These are phyloP conservation scores for Calephelis perditalis DNA, from an alignment of 2,888 invertebrate species.

Conservation along the genomic window DNA sequence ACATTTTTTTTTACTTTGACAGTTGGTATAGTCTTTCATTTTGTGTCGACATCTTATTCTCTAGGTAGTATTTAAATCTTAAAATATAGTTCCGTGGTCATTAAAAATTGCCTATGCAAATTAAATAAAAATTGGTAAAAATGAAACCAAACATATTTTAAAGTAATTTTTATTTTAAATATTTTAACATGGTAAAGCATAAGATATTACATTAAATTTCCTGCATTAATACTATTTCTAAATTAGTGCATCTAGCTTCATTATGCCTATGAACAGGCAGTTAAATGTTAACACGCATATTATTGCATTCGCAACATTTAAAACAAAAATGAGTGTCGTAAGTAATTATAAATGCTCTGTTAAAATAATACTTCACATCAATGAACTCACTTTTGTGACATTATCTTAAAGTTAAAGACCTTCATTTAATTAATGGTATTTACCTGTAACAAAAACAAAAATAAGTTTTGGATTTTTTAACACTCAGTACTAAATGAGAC, in stretches of 20 bases:
- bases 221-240: slow-evolving; percentile 13
- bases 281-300: slow-evolving; percentile 1
- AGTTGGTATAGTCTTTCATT: too few species aligned
- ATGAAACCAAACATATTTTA: background rate
- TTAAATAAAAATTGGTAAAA: slow-evolving; percentile 14
- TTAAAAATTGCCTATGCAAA: too few species aligned
- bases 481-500: background rate
- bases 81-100: too few species aligned
- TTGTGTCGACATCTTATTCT: too few species aligned
- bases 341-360: slow-evolving; percentile 4
- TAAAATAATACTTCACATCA: slow-evolving; percentile 1
- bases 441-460: slow-evolving; percentile 60
- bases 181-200: slow-evolving; percentile 17
- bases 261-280: slow-evolving; percentile 11
- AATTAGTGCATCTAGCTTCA: slow-evolving; percentile 12
- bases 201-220: slow-evolving; percentile 10
- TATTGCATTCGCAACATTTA: background rate
- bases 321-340: slow-evolving; percentile 2
- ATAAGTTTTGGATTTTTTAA: background rate
- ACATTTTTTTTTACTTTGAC: too few species aligned
- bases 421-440: slow-evolving; percentile 65
- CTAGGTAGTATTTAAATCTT: too few species aligned
- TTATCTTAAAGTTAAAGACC: slow-evolving; percentile 13
- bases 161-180: slow-evolving; percentile 14
- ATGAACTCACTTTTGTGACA: slow-evolving; percentile 2